Evolutionary conservation across 2,797 vertebrate genomes (phyloP).

Genomic region (Smutsia temminckii): DNA sequence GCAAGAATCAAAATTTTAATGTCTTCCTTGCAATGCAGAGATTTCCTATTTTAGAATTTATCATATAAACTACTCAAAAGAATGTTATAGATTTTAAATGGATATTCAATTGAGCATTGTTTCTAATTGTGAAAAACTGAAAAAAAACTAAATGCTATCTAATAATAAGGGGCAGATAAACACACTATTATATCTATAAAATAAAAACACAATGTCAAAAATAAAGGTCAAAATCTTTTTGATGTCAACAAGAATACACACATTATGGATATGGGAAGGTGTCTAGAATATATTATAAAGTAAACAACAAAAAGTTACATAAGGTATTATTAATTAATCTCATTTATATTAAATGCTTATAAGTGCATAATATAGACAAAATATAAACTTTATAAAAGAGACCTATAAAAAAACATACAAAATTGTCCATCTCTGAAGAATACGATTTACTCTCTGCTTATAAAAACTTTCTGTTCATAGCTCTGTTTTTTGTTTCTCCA

Average conservation of each 20-base stretch:
- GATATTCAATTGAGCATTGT: not conserved
- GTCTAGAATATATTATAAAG: not conserved
- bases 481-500: not conserved
- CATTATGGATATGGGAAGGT: not conserved
- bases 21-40: not conserved
- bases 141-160: not conserved
- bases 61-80: slow-evolving; percentile 41
- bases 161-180: not conserved
- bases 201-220: not conserved
- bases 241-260: not conserved
- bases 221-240: not conserved
- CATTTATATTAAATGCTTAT: not conserved
- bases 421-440: not conserved
- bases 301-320: not conserved
- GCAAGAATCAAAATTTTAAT: slow-evolving; percentile 14
- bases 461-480: not conserved
- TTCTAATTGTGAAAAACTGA: not conserved
- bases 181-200: not conserved
- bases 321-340: not conserved
- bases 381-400: slow-evolving; percentile 26
- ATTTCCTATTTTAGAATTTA: slow-evolving; percentile 18
- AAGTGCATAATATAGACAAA: not conserved
- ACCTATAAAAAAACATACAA: not conserved
- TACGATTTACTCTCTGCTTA: not conserved
- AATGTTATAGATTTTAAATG: not conserved